phyloP scores from a whole-genome alignment of 2,888 invertebrate species.

The Trissonchulus sp. region DNA sequence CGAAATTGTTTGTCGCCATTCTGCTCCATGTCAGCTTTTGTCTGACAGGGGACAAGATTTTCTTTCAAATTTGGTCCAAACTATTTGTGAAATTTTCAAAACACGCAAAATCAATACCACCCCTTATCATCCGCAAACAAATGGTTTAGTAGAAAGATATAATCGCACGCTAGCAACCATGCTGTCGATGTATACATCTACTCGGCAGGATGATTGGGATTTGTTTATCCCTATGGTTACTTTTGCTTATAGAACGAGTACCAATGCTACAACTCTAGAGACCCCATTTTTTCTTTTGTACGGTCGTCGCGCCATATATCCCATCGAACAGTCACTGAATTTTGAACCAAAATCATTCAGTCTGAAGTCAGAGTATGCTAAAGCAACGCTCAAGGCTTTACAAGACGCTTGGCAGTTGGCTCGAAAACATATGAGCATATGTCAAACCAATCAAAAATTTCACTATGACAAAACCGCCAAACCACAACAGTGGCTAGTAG shows the following conservation, averaged over 20 bases:
- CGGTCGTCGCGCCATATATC: background rate
- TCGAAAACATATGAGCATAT: background rate
- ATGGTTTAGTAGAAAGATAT: background rate
- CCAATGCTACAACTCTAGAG: too few species aligned
- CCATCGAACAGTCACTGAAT: background rate
- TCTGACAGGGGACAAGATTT: background rate
- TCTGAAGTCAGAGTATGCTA: background rate
- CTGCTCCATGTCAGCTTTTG: background rate
- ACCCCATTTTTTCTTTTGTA: background rate
- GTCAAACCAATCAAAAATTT: background rate
- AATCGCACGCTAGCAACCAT: background rate
- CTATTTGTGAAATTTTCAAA: background rate
- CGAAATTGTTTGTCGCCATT: background rate
- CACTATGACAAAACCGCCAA: too few species aligned
- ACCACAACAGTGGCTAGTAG: too few species aligned
- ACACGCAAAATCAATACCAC: background rate
- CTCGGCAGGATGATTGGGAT: too few species aligned
- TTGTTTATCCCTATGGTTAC: too few species aligned
- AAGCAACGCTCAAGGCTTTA: background rate
- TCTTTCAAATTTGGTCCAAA: background rate
- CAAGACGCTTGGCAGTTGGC: background rate
- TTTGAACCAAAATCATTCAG: background rate
- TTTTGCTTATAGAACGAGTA: too few species aligned
- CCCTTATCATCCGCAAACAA: background rate
- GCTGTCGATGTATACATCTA: background rate